Conservation (phyloP, 2,888 invertebrate species). For the Drosophila fulvimacula region DNA sequence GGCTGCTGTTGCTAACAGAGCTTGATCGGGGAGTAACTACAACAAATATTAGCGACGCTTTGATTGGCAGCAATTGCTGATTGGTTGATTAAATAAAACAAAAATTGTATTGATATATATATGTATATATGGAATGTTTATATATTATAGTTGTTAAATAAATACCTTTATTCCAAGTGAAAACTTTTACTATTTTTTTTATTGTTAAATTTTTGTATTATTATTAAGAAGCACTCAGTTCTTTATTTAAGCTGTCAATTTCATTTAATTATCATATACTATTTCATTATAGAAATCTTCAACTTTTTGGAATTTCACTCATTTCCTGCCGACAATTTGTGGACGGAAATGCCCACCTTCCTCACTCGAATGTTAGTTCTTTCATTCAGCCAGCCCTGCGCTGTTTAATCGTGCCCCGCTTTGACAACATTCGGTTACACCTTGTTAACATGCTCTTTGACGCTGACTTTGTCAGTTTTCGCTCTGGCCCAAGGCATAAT, state of each 20-base stretch:
- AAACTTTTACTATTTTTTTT: too few species aligned
- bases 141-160: too few species aligned
- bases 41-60: too few species aligned
- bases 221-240: too few species aligned
- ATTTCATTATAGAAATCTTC: constrained; percentile 12
- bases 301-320: constrained; percentile 8
- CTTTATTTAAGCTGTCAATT: too few species aligned
- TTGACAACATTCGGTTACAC: constrained; percentile 59
- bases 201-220: too few species aligned
- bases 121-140: too few species aligned
- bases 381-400: constrained; percentile 1
- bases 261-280: background rate
- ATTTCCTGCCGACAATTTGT: constrained; percentile 42
- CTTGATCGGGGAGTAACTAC: background rate
- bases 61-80: too few species aligned
- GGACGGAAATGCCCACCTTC: constrained; percentile 42
- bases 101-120: too few species aligned
- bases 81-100: too few species aligned
- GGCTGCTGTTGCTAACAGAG: background rate
- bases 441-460: constrained; percentile 73
- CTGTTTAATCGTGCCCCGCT: constrained; percentile 14
- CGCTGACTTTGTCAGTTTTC: constrained; percentile 37
- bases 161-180: too few species aligned
- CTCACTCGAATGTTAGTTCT: background rate
- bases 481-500: constrained; percentile 62